Conservation (phyloP, 2,888 invertebrate species). For the Mythimna impura region DNA sequence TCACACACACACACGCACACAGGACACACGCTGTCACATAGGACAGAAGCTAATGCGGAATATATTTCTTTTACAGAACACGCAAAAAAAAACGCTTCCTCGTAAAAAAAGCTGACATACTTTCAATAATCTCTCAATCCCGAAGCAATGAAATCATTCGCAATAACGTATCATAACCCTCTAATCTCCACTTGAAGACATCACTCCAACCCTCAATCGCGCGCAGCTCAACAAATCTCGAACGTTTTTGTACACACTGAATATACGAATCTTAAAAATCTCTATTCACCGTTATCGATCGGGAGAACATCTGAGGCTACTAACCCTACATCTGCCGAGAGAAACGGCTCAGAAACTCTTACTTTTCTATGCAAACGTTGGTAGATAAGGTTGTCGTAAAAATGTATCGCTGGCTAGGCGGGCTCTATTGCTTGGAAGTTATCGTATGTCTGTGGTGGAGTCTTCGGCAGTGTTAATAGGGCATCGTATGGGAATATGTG, state of each 20-base stretch:
- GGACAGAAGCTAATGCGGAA: neutral
- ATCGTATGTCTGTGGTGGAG: conserved; percentile 42
- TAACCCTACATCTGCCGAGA: conserved; percentile 59
- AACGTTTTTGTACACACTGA: conserved; percentile 29
- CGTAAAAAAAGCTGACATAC: conserved; percentile 22
- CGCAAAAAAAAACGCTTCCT: neutral
- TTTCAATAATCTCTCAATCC: conserved; percentile 25
- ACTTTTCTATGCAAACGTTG: conserved; percentile 64
- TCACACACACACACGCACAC: too few species aligned
- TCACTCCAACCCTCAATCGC: conserved; percentile 24
- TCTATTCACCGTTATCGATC: conserved; percentile 53
- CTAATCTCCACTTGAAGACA: conserved; percentile 41
- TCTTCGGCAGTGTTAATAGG: conserved; percentile 36
- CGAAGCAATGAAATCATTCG: conserved; percentile 39
- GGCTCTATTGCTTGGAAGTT: conserved; percentile 62
- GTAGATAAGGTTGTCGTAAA: conserved; percentile 65
- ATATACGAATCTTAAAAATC: conserved; percentile 46
- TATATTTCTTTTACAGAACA: neutral
- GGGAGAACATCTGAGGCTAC: conserved; percentile 38
- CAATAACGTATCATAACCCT: conserved; percentile 47
- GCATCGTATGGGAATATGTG: conserved; percentile 1
- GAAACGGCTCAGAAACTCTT: conserved; percentile 67
- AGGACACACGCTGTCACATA: too few species aligned
- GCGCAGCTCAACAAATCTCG: conserved; percentile 30
- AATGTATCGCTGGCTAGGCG: conserved; percentile 61